Evolutionary conservation across 2,113 vertebrate genomes (phyloP).

Genomic region (Oryzias melastigma): DNA sequence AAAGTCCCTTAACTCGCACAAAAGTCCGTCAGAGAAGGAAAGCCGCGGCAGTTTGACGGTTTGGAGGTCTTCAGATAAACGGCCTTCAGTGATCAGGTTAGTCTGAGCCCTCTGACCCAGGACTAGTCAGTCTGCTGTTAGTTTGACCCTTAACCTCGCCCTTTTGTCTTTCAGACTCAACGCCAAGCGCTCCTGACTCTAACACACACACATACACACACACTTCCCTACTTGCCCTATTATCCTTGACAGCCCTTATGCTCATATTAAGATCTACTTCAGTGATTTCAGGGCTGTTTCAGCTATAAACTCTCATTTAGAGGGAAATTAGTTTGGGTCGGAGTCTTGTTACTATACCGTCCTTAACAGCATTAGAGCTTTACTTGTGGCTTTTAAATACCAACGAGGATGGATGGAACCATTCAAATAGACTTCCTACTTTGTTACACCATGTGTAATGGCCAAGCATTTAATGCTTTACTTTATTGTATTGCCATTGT

Average conservation of each 20-base stretch:
- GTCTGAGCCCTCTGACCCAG: slow-evolving; percentile 69
- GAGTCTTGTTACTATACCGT: slow-evolving; percentile 69
- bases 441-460: slow-evolving; percentile 54
- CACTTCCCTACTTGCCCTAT: slow-evolving; percentile 54
- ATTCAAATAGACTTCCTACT: slow-evolving; percentile 67
- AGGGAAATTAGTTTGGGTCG: slow-evolving; percentile 68
- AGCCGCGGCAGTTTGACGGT: slow-evolving; percentile 34
- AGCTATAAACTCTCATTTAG: slow-evolving; percentile 80
- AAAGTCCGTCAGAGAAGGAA: slow-evolving; percentile 40
- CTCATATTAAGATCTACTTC: slow-evolving; percentile 78
- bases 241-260: slow-evolving; percentile 71
- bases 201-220: slow-evolving; percentile 19
- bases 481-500: slow-evolving; percentile 56
- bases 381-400: slow-evolving; percentile 74
- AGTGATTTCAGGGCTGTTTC: slow-evolving; percentile 66
- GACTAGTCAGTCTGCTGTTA: slow-evolving; percentile 67
- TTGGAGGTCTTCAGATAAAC: slow-evolving; percentile 60
- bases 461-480: slow-evolving; percentile 60
- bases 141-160: slow-evolving; percentile 64
- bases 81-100: slow-evolving; percentile 68
- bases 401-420: slow-evolving; percentile 69
- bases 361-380: slow-evolving; percentile 76
- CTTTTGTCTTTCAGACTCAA: slow-evolving; percentile 61
- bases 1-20: background rate
- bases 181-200: slow-evolving; percentile 13